Conservation (phyloP, 2,888 invertebrate genomes). For the Octodonta nipae region DNA sequence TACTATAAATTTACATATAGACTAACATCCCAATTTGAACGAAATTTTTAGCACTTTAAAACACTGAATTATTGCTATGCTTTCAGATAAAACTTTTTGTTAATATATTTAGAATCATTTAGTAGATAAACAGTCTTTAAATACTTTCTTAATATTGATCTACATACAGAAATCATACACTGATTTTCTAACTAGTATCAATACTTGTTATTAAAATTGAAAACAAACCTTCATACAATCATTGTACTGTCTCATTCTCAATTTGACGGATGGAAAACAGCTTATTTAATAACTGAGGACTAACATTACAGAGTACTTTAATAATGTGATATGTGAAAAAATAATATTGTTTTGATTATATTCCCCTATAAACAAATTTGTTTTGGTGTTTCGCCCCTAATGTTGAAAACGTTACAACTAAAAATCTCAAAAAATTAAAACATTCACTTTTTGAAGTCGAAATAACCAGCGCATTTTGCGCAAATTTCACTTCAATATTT, state of each 20-base stretch:
- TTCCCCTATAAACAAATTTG: constrained; percentile 15
- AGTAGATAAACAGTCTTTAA: constrained; percentile 27
- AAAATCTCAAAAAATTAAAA: no score
- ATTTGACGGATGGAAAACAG: constrained; percentile 8
- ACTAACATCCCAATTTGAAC: background rate
- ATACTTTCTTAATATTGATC: constrained; percentile 19
- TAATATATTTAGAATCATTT: constrained; percentile 25
- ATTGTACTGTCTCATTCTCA: constrained; percentile 13
- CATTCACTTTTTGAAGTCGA: background rate
- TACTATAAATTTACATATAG: background rate
- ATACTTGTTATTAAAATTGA: constrained; percentile 5
- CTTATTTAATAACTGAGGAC: constrained; percentile 9
- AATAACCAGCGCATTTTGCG: background rate
- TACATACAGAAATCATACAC: constrained; percentile 27
- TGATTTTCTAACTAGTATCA: constrained; percentile 20
- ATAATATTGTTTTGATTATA: constrained; percentile 18
- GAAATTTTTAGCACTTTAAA: constrained; percentile 15
- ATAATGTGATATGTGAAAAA: constrained; percentile 24
- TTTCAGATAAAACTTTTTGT: constrained; percentile 13
- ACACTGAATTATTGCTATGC: constrained; percentile 33
- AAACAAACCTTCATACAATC: constrained; percentile 9
- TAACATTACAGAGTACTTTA: constrained; percentile 1
- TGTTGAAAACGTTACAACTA: background rate
- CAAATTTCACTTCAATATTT: constrained; percentile 7
- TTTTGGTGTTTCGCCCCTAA: constrained; percentile 17